These are phyloP conservation scores for Latheticus oryzae DNA, from an alignment of 2,888 invertebrate genomes.

Conservation along the genomic window DNA sequence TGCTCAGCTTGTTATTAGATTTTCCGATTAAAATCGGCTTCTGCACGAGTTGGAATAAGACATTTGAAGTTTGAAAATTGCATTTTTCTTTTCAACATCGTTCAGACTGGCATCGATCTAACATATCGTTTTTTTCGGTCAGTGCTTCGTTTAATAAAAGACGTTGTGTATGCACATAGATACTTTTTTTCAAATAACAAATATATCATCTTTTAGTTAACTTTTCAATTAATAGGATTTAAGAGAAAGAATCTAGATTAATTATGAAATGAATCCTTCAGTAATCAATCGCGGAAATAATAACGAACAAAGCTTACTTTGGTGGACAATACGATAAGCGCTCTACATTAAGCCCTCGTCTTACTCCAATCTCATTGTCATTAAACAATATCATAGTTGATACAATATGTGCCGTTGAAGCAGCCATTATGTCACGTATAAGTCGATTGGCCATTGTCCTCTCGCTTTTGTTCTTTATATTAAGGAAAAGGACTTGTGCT, in stretches of 20 bases:
- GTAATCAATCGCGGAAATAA: conserved; percentile 60
- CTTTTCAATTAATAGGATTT: conserved; percentile 38
- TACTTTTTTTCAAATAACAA: conserved; percentile 1
- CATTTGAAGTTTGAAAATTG: conserved; percentile 20
- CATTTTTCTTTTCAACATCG: conserved; percentile 14
- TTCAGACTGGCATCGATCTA: conserved; percentile 10
- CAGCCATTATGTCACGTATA: conserved; percentile 64
- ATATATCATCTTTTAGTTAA: conserved; percentile 29
- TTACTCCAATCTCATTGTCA: conserved; percentile 64
- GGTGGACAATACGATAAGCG: conserved; percentile 56
- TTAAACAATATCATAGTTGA: conserved; percentile 66
- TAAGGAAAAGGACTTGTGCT: conserved; percentile 54
- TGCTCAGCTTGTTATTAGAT: no score
- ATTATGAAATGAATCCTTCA: conserved; percentile 60
- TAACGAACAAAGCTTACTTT: conserved; percentile 54
- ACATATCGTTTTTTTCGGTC: conserved; percentile 23
- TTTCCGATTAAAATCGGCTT: no score
- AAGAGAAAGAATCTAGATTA: conserved; percentile 53
- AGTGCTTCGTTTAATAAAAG: conserved; percentile 23
- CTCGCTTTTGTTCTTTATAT: conserved; percentile 63
- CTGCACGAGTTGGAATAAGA: conserved; percentile 19
- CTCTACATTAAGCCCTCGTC: conserved; percentile 55
- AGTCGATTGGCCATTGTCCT: conserved; percentile 65
- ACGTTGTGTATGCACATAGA: conserved; percentile 6
- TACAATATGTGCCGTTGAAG: conserved; percentile 64